Evolutionary conservation across 2,113 vertebrate species (phyloP), one percentile per base, ranked within the genome.

Genomic region (Lamprologus callipterus): DNA sequence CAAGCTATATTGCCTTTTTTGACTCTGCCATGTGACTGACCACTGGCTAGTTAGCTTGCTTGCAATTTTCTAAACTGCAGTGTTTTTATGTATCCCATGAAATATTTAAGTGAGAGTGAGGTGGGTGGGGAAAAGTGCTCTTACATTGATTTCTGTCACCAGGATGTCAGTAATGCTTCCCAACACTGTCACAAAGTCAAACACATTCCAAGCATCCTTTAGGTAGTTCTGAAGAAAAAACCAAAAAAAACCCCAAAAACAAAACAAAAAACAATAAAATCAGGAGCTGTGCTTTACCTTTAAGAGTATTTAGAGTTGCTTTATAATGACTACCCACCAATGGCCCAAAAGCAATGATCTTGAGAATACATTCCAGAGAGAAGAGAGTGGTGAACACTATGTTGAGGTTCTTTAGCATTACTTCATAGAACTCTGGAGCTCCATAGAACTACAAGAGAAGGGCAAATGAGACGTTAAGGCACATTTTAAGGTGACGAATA

Each of bases 151-250:
- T 96, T 99, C 98, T 19, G 98, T 98, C 95, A 99, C 98, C 95
- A 99, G 96, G 96, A 99, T 99, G 96, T 99, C 98, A 86, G 98
- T 99, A 94, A 99, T 98, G 97, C 98, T 99, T 94, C 98, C 98
- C 97, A 99, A 94, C 82, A 99, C 98, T 4, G 98, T 99, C 87
- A 99, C 98, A 96, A 99, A 99, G 96, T 99, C 98, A 94, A 99
- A 99, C 86, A 99, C 97, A 5, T 99, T 99, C 98, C 98, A 99
- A 93, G 98, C 98, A 40, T 99, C 98, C 92, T 98, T 97, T 90
- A 99, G 97, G 89, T 99, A 99, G 94, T 99, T 99, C 98, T 99
- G 80, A 55, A 49, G 83, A 73, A 84, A 5, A 89, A 89, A 19
- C 8, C 51, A 10, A 3, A 53, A n/a, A 19, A 28, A 33, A 23